Evolutionary conservation across 1,140 invertebrate genomes (phyloP).

Genomic region (Orussus abietinus): DNA sequence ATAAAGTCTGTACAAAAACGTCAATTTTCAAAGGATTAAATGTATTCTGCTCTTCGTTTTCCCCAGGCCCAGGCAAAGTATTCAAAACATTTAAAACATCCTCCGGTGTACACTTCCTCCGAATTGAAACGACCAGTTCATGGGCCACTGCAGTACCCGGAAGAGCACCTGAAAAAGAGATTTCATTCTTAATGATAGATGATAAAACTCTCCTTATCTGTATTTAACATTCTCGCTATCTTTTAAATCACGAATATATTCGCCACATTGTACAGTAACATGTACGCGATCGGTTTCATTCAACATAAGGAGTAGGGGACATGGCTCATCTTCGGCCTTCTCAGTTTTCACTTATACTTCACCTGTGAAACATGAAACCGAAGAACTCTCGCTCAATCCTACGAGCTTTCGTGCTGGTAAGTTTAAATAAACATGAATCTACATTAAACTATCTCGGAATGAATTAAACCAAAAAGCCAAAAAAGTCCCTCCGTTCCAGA

Average conservation of each 20-base stretch:
- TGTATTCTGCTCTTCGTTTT: slow-evolving; percentile 65
- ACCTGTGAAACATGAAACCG: neutral
- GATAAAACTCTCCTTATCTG: too few species aligned
- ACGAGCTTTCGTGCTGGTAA: too few species aligned
- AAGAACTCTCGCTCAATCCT: too few species aligned
- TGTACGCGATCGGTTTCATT: neutral
- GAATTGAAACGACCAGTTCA: slow-evolving; percentile 78
- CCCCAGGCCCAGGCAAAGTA: slow-evolving; percentile 76
- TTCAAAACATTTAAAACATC: slow-evolving; percentile 87
- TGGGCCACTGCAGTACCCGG: slow-evolving; percentile 81
- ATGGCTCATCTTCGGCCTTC: neutral
- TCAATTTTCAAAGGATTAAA: slow-evolving; percentile 93
- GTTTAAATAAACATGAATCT: too few species aligned
- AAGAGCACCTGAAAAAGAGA: slow-evolving; percentile 61
- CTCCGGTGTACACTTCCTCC: slow-evolving; percentile 83
- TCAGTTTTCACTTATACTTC: neutral
- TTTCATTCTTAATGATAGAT: neutral
- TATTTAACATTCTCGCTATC: too few species aligned
- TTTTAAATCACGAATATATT: too few species aligned
- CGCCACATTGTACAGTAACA: too few species aligned
- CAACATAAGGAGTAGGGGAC: neutral
- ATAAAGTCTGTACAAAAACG: slow-evolving; percentile 91
- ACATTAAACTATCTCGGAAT: too few species aligned
- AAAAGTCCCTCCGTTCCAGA: too few species aligned
- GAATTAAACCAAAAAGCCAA: too few species aligned